Evolutionary conservation across 1,140 invertebrate genomes (phyloP).

Genomic region (Scaptodrosophila lebanonensis): DNA sequence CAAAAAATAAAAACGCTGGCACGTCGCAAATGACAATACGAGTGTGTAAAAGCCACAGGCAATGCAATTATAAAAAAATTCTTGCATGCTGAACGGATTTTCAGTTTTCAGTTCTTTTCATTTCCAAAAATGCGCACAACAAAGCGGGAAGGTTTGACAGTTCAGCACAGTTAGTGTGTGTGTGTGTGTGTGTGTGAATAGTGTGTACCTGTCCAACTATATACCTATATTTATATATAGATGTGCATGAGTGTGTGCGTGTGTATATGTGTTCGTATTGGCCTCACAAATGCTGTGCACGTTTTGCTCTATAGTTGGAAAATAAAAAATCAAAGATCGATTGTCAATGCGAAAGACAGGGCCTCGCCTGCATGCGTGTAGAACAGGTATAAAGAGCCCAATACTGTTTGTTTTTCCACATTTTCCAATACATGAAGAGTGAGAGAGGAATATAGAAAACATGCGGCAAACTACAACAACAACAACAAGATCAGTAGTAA

Average conservation of each 20-base stretch:
- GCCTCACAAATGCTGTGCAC: conserved; percentile 52
- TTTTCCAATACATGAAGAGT: conserved; percentile 36
- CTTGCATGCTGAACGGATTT: too few relatives aligned
- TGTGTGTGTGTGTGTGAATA: too few relatives aligned
- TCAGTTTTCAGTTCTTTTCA: too few relatives aligned
- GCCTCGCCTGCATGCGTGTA: too few relatives aligned
- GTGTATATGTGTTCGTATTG: conserved; percentile 25
- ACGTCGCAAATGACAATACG: too few relatives aligned
- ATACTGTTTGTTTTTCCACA: conserved; percentile 56
- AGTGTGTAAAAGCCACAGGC: too few relatives aligned
- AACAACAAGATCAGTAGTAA: conserved; percentile 37
- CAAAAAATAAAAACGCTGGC: neutral
- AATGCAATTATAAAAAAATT: too few relatives aligned
- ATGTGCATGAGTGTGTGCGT: conserved; percentile 28
- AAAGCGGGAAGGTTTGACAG: too few relatives aligned
- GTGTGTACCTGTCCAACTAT: too few relatives aligned
- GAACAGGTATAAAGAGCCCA: conserved; percentile 59
- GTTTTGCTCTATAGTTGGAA: conserved; percentile 42
- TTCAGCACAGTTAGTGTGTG: too few relatives aligned
- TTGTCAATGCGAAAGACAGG: conserved; percentile 26
- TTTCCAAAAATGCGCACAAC: too few relatives aligned
- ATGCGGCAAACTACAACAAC: conserved; percentile 27
- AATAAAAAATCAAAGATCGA: conserved; percentile 36
- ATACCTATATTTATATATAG: too few relatives aligned
- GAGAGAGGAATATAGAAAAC: conserved; percentile 9